A percentile compares a stretch with the other conserved stretches of the same genome.
phyloP scores from a whole-genome alignment of 1,140 invertebrate genomes.

The Drosophila sp. region DNA sequence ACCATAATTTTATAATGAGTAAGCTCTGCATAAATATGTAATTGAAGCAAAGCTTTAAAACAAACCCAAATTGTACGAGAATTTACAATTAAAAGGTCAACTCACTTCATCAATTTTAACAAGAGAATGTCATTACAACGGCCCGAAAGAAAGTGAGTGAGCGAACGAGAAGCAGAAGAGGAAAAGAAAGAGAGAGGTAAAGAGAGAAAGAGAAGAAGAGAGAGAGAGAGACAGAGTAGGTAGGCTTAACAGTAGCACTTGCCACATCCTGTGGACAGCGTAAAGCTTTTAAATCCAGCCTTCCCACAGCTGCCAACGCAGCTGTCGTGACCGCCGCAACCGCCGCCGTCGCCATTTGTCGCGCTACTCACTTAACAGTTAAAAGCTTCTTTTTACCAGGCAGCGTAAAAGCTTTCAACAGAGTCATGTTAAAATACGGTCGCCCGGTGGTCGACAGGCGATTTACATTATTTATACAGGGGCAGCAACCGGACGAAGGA shows the following conservation, averaged over 20 bases:
- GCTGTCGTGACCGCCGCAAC: no score
- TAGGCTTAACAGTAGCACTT: constrained; percentile 60
- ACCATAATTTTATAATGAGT: neutral
- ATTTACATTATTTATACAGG: constrained; percentile 76
- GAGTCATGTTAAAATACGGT: constrained; percentile 55
- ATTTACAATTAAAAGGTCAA: constrained; percentile 47
- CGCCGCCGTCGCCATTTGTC: neutral
- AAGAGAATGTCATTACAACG: constrained; percentile 33
- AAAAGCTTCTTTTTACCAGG: constrained; percentile 47
- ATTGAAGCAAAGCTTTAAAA: neutral
- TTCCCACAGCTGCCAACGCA: constrained; percentile 9
- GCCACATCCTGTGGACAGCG: constrained; percentile 73
- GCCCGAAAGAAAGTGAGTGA: neutral
- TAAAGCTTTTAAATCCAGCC: constrained; percentile 73
- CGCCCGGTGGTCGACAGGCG: constrained; percentile 22
- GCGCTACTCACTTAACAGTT: constrained; percentile 52
- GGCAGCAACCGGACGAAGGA: constrained; percentile 38
- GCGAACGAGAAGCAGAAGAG: neutral
- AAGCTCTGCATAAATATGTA: neutral
- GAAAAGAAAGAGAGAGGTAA: neutral
- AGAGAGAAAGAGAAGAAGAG: neutral
- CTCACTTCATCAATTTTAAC: constrained; percentile 47
- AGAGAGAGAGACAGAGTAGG: constrained; percentile 5
- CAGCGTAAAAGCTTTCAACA: constrained; percentile 63
- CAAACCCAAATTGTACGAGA: constrained; percentile 44